These are phyloP conservation scores for Chauna torquata DNA, from an alignment of 2,113 vertebrate genomes.

Conservation along the genomic window DNA sequence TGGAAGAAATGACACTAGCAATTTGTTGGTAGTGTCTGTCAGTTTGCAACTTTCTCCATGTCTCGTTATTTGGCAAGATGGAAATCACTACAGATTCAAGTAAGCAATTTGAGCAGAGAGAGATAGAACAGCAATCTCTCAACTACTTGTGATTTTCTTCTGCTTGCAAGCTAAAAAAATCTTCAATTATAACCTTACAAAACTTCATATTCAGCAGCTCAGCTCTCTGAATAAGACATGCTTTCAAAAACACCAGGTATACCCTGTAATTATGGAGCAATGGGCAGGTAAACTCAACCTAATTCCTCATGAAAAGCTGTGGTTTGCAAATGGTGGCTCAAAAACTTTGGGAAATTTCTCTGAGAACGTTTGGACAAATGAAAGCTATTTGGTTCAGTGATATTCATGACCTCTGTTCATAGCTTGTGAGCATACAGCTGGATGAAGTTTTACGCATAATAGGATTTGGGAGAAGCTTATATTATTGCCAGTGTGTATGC, in stretches of 20 bases:
- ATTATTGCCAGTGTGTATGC: not conserved
- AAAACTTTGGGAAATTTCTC: not conserved
- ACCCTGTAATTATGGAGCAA: not conserved
- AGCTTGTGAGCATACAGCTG: not conserved
- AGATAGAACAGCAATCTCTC: not conserved
- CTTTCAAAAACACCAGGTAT: not conserved
- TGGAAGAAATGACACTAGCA: slow-evolving; percentile 53
- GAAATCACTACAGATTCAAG: not conserved
- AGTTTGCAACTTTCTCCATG: not conserved
- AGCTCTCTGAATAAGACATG: not conserved
- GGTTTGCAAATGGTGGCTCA: not conserved
- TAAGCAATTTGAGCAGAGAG: not conserved
- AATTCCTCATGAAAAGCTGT: not conserved
- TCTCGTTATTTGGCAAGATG: not conserved
- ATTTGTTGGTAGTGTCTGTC: slow-evolving; percentile 38
- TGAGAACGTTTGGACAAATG: not conserved
- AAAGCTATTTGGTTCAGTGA: not conserved
- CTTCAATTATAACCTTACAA: not conserved
- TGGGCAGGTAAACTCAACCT: not conserved
- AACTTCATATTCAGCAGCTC: not conserved
- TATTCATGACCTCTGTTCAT: not conserved
- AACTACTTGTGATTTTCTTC: not conserved
- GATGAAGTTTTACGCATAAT: not conserved
- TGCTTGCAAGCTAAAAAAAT: not conserved
- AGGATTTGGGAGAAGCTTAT: not conserved